phyloP scores from a whole-genome alignment of 2,888 invertebrate species.

The Amphipyra berbera region DNA sequence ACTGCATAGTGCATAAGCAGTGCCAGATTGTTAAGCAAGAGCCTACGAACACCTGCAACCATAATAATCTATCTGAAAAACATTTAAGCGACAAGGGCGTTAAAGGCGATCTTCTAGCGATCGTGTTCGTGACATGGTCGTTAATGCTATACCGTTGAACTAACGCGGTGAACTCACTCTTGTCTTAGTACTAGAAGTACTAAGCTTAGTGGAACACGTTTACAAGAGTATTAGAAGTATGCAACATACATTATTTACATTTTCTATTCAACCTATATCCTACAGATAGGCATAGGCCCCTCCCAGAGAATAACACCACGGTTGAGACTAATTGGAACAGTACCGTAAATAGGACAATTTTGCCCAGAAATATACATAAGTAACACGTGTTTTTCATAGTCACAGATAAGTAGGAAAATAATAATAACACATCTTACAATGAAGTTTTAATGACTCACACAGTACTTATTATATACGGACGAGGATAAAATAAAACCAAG shows the following conservation, averaged over 20 bases:
- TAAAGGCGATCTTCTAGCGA: slow-evolving; percentile 2
- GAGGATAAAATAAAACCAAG: slow-evolving; percentile 18
- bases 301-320: too few species aligned
- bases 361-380: neutral
- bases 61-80: neutral
- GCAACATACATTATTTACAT: slow-evolving; percentile 16
- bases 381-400: slow-evolving; percentile 1
- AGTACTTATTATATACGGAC: neutral
- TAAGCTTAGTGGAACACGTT: slow-evolving; percentile 26
- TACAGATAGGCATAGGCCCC: neutral
- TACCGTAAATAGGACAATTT: neutral
- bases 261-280: slow-evolving; percentile 2
- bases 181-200: slow-evolving; percentile 33
- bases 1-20: slow-evolving; percentile 13
- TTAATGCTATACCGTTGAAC: slow-evolving; percentile 17
- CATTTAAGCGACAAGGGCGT: neutral
- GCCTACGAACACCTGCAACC: slow-evolving; percentile 9
- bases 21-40: slow-evolving; percentile 12
- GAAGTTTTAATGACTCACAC: slow-evolving; percentile 17
- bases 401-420: slow-evolving; percentile 8
- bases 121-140: slow-evolving; percentile 18
- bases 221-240: slow-evolving; percentile 12
- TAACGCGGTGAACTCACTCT: slow-evolving; percentile 26
- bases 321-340: too few species aligned
- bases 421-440: slow-evolving; percentile 11